Conservation (phyloP, 2,888 invertebrate species). For the Pteria penguin region DNA sequence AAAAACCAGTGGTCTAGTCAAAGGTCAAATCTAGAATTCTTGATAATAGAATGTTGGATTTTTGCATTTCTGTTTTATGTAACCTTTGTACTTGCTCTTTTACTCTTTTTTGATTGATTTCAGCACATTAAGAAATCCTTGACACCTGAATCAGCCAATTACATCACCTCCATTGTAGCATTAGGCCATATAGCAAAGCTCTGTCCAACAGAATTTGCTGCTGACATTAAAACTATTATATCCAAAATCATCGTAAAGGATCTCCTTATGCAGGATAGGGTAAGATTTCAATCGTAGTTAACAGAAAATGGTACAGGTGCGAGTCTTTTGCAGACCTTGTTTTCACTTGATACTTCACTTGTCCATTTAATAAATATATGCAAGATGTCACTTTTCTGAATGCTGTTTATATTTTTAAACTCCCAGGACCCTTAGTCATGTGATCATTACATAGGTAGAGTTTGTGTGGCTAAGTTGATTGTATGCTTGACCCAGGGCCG, state of each 20-base stretch:
- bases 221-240: slow-evolving; percentile 95
- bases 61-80: neutral
- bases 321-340: too few species aligned
- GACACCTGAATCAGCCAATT: slow-evolving; percentile 83
- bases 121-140: slow-evolving; percentile 82
- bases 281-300: too few species aligned
- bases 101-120: slow-evolving; percentile 61
- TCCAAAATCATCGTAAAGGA: slow-evolving; percentile 96
- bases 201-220: slow-evolving; percentile 92
- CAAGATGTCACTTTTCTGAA: neutral
- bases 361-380: too few species aligned
- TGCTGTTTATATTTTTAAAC: neutral
- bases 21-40: neutral
- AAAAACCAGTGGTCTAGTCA: too few species aligned
- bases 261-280: slow-evolving; percentile 86
- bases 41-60: neutral
- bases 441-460: neutral
- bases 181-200: slow-evolving; percentile 96
- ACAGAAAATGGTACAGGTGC: too few species aligned
- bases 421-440: neutral
- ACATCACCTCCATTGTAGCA: slow-evolving; percentile 95
- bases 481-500: too few species aligned
- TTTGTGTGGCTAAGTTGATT: neutral
- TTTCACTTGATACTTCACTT: too few species aligned
- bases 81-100: neutral